Evolutionary conservation across 2,113 vertebrate species (phyloP).

Genomic region (Aleadryas rufinucha): DNA sequence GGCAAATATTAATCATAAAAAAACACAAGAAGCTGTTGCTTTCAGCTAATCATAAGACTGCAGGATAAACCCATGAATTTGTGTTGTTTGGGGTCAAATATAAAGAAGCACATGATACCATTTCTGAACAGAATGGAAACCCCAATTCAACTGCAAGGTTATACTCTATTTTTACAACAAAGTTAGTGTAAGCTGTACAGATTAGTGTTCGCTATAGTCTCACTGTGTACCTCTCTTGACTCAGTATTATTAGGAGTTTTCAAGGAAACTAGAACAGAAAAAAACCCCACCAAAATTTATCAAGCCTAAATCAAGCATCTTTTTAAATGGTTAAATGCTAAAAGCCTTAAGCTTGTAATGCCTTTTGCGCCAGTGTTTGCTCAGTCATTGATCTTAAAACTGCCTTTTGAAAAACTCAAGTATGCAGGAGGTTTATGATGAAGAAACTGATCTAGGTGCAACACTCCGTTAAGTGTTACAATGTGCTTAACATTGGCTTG

Average conservation of each 20-base stretch:
- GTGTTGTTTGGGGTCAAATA: neutral
- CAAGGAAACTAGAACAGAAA: neutral
- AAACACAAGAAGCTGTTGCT: neutral
- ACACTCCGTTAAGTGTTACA: neutral
- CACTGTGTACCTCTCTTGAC: neutral
- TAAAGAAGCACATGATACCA: neutral
- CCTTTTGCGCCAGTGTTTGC: neutral
- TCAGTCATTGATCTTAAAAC: neutral
- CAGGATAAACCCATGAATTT: neutral
- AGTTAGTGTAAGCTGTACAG: neutral
- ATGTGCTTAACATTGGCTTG: neutral
- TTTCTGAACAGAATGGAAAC: neutral
- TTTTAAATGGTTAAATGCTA: neutral
- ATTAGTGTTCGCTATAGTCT: neutral
- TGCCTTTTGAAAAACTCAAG: neutral
- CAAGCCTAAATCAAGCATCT: neutral
- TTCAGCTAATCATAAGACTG: neutral
- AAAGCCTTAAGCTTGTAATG: neutral
- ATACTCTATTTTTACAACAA: neutral
- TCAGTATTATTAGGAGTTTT: neutral
- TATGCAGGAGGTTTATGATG: neutral
- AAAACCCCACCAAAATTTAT: neutral
- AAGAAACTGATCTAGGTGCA: neutral
- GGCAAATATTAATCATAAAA: neutral
- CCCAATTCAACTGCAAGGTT: neutral